Conservation (phyloP, 2,113 vertebrate species). For the Nipponia nippon region DNA sequence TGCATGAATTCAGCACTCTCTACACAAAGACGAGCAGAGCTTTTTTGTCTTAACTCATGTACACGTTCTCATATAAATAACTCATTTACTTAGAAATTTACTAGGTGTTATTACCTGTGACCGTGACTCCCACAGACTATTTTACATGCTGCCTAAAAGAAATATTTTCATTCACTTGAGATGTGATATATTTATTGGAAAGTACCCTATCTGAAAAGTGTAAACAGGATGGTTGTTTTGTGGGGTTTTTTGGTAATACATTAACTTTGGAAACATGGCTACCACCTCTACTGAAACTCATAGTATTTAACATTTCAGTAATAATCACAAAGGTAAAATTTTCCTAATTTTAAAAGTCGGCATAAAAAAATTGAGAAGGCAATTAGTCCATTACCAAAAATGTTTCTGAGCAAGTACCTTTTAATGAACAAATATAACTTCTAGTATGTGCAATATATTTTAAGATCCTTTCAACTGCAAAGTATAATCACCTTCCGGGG, state of each 20-base stretch:
- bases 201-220: not conserved
- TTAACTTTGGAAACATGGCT: not conserved
- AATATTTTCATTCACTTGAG: not conserved
- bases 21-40: not conserved
- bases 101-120: not conserved
- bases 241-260: accelerated
- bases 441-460: not conserved
- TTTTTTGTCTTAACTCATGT: not conserved
- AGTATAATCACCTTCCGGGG: not conserved
- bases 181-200: not conserved
- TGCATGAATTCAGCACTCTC: not conserved
- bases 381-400: not conserved
- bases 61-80: not conserved
- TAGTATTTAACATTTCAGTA: not conserved
- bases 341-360: not conserved
- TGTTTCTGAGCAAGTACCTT: not conserved
- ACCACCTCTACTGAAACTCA: not conserved
- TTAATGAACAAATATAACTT: not conserved
- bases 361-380: not conserved
- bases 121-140: not conserved
- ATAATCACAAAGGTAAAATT: not conserved
- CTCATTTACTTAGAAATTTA: not conserved
- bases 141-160: not conserved
- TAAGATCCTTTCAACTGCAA: not conserved
- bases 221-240: not conserved